phyloP scores from a whole-genome alignment of 2,888 invertebrate species.

The Neuroscelio doddi region DNA sequence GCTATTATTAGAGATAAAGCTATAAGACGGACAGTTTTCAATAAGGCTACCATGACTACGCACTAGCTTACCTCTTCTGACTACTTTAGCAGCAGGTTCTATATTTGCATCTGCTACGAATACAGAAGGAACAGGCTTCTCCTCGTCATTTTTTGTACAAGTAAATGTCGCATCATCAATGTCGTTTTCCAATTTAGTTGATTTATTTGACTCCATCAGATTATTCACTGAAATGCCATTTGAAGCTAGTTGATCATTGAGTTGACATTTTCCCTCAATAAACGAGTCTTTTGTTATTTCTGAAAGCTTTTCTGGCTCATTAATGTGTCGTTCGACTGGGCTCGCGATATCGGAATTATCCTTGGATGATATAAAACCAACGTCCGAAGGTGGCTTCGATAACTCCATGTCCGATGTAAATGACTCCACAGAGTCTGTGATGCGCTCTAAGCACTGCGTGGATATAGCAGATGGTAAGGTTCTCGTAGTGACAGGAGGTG shows the following conservation, averaged over 20 bases:
- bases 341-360: slow-evolving; percentile 59
- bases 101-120: slow-evolving; percentile 43
- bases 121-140: slow-evolving; percentile 22
- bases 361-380: slow-evolving; percentile 58
- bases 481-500: slow-evolving; percentile 67
- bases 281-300: background rate
- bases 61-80: slow-evolving; percentile 69
- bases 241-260: background rate
- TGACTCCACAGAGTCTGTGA: slow-evolving; percentile 68
- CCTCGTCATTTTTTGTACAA: too few species aligned
- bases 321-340: slow-evolving; percentile 23
- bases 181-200: slow-evolving; percentile 13
- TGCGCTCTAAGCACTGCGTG: slow-evolving; percentile 57
- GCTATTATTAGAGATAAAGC: slow-evolving; percentile 56
- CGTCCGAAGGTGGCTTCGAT: slow-evolving; percentile 66
- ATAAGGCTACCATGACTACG: slow-evolving; percentile 52
- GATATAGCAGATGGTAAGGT: slow-evolving; percentile 55
- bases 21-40: slow-evolving; percentile 52
- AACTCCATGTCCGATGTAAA: slow-evolving; percentile 67
- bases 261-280: background rate
- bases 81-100: slow-evolving; percentile 62
- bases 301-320: slow-evolving; percentile 1
- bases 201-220: too few species aligned
- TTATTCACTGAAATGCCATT: too few species aligned
- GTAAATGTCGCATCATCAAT: slow-evolving; percentile 7